These are phyloP conservation scores for Mormyrops boulengeri DNA, from an alignment of 2,797 vertebrate genomes.

Conservation along the genomic window DNA sequence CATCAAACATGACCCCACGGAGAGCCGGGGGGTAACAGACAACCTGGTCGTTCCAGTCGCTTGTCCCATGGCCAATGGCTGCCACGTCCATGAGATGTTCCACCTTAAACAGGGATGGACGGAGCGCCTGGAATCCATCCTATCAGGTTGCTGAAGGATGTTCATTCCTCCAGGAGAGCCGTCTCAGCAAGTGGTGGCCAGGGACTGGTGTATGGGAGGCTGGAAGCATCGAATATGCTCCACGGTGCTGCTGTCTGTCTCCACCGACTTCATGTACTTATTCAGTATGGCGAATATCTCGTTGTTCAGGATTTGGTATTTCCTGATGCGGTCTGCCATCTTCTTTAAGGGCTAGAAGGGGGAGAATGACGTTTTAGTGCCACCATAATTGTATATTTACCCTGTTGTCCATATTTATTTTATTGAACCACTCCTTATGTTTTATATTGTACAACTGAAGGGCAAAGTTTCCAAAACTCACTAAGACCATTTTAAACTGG, in stretches of 20 bases:
- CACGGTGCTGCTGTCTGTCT: slow-evolving; percentile 92
- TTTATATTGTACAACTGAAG: not conserved
- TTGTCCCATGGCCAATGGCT: not conserved
- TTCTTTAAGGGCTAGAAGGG: slow-evolving; percentile 87
- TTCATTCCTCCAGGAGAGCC: not conserved
- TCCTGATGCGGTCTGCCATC: slow-evolving; percentile 97
- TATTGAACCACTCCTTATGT: not conserved
- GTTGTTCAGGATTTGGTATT: slow-evolving; percentile 98
- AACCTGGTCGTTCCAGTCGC: not conserved
- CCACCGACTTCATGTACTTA: slow-evolving; percentile 98
- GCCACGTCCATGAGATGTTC: not conserved
- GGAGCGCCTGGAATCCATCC: not conserved
- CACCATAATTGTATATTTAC: not conserved
- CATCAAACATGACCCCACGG: not conserved
- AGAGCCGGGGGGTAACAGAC: not conserved
- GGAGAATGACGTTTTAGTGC: not conserved
- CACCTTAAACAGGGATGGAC: not conserved
- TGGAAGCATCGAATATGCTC: slow-evolving; percentile 1
- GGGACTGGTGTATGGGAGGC: slow-evolving; percentile 5
- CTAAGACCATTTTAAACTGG: not conserved
- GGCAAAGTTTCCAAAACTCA: not conserved
- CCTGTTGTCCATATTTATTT: not conserved
- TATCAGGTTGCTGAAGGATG: not conserved
- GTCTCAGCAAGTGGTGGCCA: slow-evolving; percentile 3
- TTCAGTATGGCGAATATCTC: slow-evolving; percentile 98